These are phyloP conservation scores for Hippoglossus stenolepis DNA, from an alignment of 2,113 vertebrate species.

Conservation along the genomic window DNA sequence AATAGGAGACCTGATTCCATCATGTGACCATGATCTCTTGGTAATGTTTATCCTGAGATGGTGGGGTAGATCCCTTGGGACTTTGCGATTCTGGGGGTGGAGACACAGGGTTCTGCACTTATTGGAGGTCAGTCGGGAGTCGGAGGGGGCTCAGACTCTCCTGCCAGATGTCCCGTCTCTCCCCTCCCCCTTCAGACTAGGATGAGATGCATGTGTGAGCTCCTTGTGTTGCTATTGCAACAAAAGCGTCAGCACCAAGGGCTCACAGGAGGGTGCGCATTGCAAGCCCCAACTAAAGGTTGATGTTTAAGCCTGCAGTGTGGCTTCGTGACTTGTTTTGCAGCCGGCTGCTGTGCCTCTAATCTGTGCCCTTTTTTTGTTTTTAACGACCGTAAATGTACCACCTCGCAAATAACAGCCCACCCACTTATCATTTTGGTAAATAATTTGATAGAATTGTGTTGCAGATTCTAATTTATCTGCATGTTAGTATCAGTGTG, in stretches of 20 bases:
- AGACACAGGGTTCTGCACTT: constrained; percentile 28
- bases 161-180: constrained; percentile 81
- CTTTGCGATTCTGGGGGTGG: constrained; percentile 28
- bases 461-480: constrained; percentile 4
- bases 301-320: constrained; percentile 40
- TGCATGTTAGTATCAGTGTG: constrained; percentile 1
- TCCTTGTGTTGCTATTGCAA: constrained; percentile 61
- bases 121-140: constrained; percentile 59
- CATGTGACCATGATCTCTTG: constrained; percentile 29
- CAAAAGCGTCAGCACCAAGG: constrained; percentile 55
- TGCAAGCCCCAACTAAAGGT: constrained; percentile 6
- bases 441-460: background rate
- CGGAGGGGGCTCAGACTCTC: constrained; percentile 56
- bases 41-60: constrained; percentile 45
- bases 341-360: constrained; percentile 1
- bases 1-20: background rate
- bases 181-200: constrained; percentile 67
- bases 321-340: constrained; percentile 22
- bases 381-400: constrained; percentile 1
- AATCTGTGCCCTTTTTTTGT: constrained; percentile 15
- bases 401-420: background rate
- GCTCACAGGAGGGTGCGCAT: background rate
- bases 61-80: constrained; percentile 46
- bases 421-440: background rate
- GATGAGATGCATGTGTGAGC: constrained; percentile 23